Evolutionary conservation across 2,797 vertebrate genomes (phyloP).

Genomic region (Gambelia wislizenii): DNA sequence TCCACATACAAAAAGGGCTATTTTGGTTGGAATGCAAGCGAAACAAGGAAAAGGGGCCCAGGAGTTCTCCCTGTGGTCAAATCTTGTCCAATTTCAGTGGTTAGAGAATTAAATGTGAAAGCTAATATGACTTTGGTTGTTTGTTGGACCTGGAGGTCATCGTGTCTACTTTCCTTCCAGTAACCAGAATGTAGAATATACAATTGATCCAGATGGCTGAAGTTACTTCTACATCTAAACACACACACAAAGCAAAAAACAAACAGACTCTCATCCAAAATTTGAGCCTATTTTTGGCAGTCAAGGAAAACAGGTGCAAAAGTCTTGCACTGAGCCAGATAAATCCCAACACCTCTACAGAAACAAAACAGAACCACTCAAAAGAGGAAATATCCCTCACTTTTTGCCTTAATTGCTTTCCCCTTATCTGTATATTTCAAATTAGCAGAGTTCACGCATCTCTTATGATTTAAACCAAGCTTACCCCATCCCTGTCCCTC

Average conservation of each 20-base stretch:
- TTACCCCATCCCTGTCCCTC: neutral
- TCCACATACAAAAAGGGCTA: constrained; percentile 78
- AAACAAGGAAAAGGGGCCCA: constrained; percentile 37
- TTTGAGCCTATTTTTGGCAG: neutral
- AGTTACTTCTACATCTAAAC: constrained; percentile 32
- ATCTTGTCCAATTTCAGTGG: constrained; percentile 63
- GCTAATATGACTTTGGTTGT: constrained; percentile 65
- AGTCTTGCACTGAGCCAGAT: neutral
- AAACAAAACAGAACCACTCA: constrained; percentile 21
- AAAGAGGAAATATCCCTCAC: constrained; percentile 32
- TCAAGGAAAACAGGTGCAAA: constrained; percentile 43
- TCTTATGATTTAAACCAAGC: neutral
- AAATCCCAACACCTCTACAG: constrained; percentile 29
- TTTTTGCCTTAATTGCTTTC: constrained; percentile 39
- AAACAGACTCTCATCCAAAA: neutral
- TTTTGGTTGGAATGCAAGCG: constrained; percentile 64
- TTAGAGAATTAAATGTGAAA: constrained; percentile 64
- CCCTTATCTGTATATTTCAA: constrained; percentile 21
- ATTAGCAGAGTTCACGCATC: neutral
- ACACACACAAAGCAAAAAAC: neutral
- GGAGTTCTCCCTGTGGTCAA: constrained; percentile 45
- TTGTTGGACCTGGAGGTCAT: constrained; percentile 55
- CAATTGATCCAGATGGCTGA: constrained; percentile 63
- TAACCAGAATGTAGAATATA: constrained; percentile 62
- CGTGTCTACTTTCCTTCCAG: constrained; percentile 60